Evolutionary conservation across 2,113 vertebrate genomes (phyloP), one percentile per base, ranked within the genome.

Genomic region (Myrmophylax atrothorax): DNA sequence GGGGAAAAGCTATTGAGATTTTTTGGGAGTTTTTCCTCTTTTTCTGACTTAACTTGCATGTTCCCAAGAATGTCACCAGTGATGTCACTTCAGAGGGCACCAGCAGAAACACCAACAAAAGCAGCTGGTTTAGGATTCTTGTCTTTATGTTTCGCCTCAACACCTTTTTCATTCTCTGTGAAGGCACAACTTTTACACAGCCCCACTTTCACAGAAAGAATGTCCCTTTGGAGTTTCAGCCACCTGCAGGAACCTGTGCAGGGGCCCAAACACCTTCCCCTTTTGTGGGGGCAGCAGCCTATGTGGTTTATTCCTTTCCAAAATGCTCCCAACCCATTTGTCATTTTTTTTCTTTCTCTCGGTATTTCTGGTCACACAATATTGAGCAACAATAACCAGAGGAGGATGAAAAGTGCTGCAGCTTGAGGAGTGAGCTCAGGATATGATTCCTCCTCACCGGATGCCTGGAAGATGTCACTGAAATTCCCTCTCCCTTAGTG

Each of bases 381-480:
- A 77, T 84, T 78, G 68, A 94, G 87, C 87, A 94, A 95, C 78
- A 89, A 94, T 17, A 92, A 94, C 56, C 76, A 95, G 94, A 94
- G 75, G 78, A 95, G 83, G 92, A 94, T 63, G 85, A 73, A 89
- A 95, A 96, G 62, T 28, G 77, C 82, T 59, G 84, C 93, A 79
- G 90, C 81, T 46, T 75, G 79, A 95, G 73, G 63, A 87, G 80
- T 0, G 55, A 96, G 87, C 93, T 85, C 88, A 94, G 97, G 96
- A 94, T 95, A 84, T 95, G 95, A 94, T 92, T 94, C 92, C 95
- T 94, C 95, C 16, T 88, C 90, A 87, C 96, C 91, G 93, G 93
- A 96, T 97, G 96, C 95, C 97, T 96, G 84, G 82, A 97, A 97
- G 97, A 96, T 97, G 95, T 98, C 96, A 94, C 95, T 87, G 96